These are phyloP conservation scores for Atethmia centrago DNA, from an alignment of 2,888 invertebrate species.

Conservation along the genomic window DNA sequence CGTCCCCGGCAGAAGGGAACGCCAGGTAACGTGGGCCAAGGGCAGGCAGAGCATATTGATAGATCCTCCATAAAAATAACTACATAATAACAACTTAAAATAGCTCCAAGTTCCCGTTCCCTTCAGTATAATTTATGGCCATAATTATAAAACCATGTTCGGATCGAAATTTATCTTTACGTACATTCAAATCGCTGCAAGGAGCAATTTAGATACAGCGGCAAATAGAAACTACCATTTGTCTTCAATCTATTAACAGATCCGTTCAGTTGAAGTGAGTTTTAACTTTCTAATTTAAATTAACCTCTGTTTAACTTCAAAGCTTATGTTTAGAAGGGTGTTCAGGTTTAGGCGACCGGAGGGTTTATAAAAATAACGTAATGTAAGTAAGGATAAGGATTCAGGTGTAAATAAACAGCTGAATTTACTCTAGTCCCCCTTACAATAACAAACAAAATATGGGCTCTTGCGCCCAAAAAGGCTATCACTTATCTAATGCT, in stretches of 20 bases:
- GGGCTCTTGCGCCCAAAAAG: neutral
- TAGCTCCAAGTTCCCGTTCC: constrained; percentile 22
- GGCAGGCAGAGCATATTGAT: too few species aligned
- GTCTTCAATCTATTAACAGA: constrained; percentile 57
- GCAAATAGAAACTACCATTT: constrained; percentile 44
- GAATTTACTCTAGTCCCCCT: neutral
- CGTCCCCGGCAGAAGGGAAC: too few species aligned
- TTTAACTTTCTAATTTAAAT: constrained; percentile 48
- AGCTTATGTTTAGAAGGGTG: constrained; percentile 1
- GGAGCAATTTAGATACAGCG: constrained; percentile 53
- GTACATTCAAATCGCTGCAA: constrained; percentile 32
- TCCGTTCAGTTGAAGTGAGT: constrained; percentile 31
- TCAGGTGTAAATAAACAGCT: neutral
- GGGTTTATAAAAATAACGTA: constrained; percentile 14
- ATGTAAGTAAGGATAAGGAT: too few species aligned
- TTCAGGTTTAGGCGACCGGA: neutral
- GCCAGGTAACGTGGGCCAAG: too few species aligned
- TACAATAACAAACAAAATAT: too few species aligned
- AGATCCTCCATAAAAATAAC: constrained; percentile 29
- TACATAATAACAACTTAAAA: constrained; percentile 26
- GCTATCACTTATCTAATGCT: neutral
- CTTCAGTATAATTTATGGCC: constrained; percentile 35
- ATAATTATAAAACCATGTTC: constrained; percentile 34
- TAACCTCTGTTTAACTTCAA: constrained; percentile 37
- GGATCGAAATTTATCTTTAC: constrained; percentile 45